Percentiles rank a stretch among this genome's conserved stretches.
phyloP scores from a whole-genome alignment of 1,140 invertebrate genomes.

The Drosophila equinoxialis region DNA sequence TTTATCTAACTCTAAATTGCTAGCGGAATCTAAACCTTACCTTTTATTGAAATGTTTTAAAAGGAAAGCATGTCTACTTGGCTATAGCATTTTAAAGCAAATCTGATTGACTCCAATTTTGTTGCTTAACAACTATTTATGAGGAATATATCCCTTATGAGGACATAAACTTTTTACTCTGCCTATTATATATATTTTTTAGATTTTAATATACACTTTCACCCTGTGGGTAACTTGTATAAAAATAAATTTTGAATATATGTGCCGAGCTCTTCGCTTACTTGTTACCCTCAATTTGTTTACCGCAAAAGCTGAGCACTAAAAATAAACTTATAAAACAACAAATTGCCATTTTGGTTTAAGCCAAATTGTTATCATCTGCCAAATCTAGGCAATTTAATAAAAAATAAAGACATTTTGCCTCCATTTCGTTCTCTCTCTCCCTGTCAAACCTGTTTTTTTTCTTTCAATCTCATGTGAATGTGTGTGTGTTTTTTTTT shows the following conservation, averaged over 20 bases:
- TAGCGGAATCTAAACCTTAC: too few relatives aligned
- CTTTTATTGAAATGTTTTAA: too few relatives aligned
- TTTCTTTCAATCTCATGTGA: conserved; percentile 22
- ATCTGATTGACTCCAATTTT: too few relatives aligned
- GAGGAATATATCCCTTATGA: too few relatives aligned
- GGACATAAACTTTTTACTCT: too few relatives aligned
- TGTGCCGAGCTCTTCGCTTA: not conserved
- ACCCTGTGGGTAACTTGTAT: not conserved
- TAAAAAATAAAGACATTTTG: conserved; percentile 59
- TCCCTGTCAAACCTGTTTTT: not conserved
- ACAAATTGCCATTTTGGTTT: conserved; percentile 17
- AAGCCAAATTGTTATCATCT: conserved; percentile 48
- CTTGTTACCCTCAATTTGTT: not conserved
- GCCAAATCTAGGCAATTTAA: conserved; percentile 70
- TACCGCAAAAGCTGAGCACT: not conserved
- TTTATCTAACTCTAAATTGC: too few relatives aligned
- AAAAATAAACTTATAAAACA: conserved; percentile 9
- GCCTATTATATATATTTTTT: too few relatives aligned
- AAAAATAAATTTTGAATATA: not conserved
- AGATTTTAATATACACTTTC: too few relatives aligned
- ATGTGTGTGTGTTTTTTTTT: conserved; percentile 21
- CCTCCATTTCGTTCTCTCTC: not conserved
- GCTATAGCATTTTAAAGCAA: too few relatives aligned
- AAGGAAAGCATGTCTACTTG: too few relatives aligned
- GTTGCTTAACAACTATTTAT: too few relatives aligned